A percentile compares a stretch with the other conserved stretches of the same genome.
Evolutionary conservation across 2,797 vertebrate genomes (phyloP).

Genomic region (Cryptoprocta ferox): DNA sequence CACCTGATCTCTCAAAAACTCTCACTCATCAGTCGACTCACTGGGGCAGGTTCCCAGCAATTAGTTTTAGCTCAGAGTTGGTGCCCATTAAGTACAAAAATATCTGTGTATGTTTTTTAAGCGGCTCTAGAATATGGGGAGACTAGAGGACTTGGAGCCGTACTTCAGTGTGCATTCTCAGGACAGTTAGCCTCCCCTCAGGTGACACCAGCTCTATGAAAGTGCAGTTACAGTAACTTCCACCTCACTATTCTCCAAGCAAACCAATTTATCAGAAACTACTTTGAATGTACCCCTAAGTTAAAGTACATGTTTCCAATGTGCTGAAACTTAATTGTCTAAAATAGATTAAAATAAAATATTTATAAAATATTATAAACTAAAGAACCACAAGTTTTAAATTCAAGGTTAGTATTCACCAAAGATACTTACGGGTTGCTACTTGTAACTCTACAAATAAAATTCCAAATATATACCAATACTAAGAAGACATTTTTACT

Average conservation of each 20-base stretch:
- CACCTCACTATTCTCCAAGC: not conserved
- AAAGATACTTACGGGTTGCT: too few relatives aligned
- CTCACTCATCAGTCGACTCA: not conserved
- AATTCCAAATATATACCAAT: not conserved
- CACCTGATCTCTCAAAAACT: not conserved
- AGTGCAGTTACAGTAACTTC: not conserved
- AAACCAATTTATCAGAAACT: not conserved
- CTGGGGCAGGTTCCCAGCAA: not conserved
- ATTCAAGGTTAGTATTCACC: too few relatives aligned
- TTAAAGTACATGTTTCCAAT: not conserved
- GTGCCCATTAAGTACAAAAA: not conserved
- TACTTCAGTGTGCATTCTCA: not conserved
- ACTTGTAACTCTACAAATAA: not conserved
- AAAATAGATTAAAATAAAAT: constrained; percentile 41
- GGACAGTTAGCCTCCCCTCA: not conserved
- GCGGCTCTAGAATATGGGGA: not conserved
- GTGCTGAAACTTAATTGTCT: not conserved
- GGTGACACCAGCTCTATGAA: not conserved
- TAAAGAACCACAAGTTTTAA: too few relatives aligned
- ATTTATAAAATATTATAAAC: too few relatives aligned
- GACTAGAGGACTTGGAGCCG: not conserved
- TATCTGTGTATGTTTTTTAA: not conserved
- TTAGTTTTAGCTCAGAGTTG: not conserved
- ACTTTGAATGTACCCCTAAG: not conserved
- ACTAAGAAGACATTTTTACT: constrained; percentile 20